These are phyloP conservation scores for Heliconius hewitsoni DNA, from an alignment of 1,140 invertebrate genomes.

Conservation along the genomic window DNA sequence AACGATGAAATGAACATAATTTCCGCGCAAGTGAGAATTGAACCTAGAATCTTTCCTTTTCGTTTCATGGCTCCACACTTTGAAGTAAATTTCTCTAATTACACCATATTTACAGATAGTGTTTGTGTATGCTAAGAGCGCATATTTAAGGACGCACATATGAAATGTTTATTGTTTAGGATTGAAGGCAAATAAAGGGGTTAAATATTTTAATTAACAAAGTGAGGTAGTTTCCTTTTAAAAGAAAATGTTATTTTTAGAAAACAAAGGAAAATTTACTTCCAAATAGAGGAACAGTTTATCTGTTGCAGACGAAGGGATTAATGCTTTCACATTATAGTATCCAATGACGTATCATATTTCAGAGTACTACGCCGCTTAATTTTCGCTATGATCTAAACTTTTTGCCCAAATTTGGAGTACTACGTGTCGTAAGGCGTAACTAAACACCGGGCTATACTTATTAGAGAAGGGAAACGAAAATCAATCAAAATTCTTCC, in stretches of 20 bases:
- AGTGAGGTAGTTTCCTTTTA: not conserved
- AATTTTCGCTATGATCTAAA: too few species aligned
- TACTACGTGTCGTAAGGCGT: too few species aligned
- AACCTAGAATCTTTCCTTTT: not conserved
- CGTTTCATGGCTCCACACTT: slow-evolving; percentile 35
- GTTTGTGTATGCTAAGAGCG: slow-evolving; percentile 41
- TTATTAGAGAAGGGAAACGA: too few species aligned
- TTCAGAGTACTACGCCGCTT: too few species aligned
- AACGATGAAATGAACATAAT: not conserved
- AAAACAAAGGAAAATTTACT: not conserved
- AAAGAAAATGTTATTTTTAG: not conserved
- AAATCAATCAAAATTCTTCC: too few species aligned
- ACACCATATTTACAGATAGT: slow-evolving; percentile 46
- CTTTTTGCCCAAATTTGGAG: too few species aligned
- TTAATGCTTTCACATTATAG: too few species aligned
- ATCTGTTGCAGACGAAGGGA: not conserved
- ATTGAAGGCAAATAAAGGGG: slow-evolving; percentile 10
- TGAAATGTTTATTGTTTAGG: slow-evolving; percentile 9
- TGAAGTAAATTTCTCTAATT: slow-evolving; percentile 46
- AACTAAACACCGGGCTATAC: too few species aligned
- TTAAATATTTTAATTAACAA: not conserved
- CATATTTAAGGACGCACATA: slow-evolving; percentile 35
- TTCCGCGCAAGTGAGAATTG: not conserved
- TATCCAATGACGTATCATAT: too few species aligned
- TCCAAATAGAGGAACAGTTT: not conserved